Evolutionary conservation across 2,888 invertebrate genomes (phyloP).

Genomic region (Panopea generosa): DNA sequence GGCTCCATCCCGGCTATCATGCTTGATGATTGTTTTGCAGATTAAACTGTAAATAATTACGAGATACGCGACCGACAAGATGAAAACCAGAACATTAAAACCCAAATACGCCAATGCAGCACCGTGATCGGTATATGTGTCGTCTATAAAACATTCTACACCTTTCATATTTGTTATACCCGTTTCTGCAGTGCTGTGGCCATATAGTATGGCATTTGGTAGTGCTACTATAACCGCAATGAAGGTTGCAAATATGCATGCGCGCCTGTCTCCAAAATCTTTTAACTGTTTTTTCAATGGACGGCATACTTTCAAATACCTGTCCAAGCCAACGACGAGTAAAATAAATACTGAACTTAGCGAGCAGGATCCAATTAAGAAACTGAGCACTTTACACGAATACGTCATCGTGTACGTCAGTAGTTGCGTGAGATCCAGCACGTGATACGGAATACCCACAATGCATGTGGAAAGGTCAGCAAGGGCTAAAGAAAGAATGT

Average conservation of each 20-base stretch:
- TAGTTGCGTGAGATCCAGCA: slow-evolving; percentile 45
- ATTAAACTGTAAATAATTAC: slow-evolving; percentile 66
- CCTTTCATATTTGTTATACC: slow-evolving; percentile 48
- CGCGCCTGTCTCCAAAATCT: slow-evolving; percentile 55
- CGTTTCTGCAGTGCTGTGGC: slow-evolving; percentile 62
- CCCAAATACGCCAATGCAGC: slow-evolving; percentile 65
- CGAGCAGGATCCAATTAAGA: slow-evolving; percentile 43
- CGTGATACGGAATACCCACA: slow-evolving; percentile 61
- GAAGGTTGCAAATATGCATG: slow-evolving; percentile 49
- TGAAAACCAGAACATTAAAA: slow-evolving; percentile 61
- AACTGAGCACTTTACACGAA: slow-evolving; percentile 53
- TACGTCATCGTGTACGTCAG: slow-evolving; percentile 30
- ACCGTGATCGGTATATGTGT: slow-evolving; percentile 43
- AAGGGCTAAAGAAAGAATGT: slow-evolving; percentile 55
- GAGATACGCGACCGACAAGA: slow-evolving; percentile 52
- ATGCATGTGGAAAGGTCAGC: slow-evolving; percentile 54
- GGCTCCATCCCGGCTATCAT: slow-evolving; percentile 30
- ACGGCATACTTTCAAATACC: slow-evolving; percentile 71
- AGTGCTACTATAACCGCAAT: slow-evolving; percentile 60
- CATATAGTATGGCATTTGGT: slow-evolving; percentile 70
- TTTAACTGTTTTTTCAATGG: slow-evolving; percentile 70
- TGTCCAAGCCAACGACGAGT: slow-evolving; percentile 59
- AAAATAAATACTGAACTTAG: slow-evolving; percentile 56
- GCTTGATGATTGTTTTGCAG: slow-evolving; percentile 52
- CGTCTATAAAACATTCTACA: slow-evolving; percentile 68